Percentiles rank a stretch among this genome's conserved stretches.
phyloP scores from a whole-genome alignment of 2,797 vertebrate species.

The Mormyrops boulengeri region DNA sequence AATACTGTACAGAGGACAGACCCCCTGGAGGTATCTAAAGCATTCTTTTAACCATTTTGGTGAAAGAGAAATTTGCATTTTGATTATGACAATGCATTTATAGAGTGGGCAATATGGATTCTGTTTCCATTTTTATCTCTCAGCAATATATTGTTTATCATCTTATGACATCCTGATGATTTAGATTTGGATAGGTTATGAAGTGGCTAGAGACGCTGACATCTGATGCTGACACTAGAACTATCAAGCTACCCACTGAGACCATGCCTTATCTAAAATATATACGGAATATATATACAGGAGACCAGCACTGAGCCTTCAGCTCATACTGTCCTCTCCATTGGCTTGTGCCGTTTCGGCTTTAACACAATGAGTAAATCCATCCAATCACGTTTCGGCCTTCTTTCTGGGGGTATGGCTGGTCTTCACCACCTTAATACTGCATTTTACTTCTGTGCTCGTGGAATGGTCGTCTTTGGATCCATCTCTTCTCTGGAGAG shows the following conservation, averaged over 20 bases:
- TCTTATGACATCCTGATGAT: not conserved
- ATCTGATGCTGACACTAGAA: not conserved
- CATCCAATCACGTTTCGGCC: constrained; percentile 16
- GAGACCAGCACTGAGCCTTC: not conserved
- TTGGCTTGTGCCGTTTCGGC: not conserved
- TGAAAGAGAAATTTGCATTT: not conserved
- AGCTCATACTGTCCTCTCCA: not conserved
- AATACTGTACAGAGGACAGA: constrained; percentile 26
- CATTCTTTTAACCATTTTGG: not conserved
- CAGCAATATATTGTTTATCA: not conserved
- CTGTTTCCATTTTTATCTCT: not conserved
- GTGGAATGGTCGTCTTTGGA: constrained; percentile 73
- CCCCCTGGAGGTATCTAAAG: constrained; percentile 9
- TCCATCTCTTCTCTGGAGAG: constrained; percentile 61
- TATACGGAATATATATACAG: not conserved
- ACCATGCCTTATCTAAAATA: constrained; percentile 20
- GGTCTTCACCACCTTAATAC: constrained; percentile 65
- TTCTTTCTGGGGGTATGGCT: constrained; percentile 40
- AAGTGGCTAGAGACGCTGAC: not conserved
- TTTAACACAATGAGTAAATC: no score
- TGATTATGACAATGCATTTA: not conserved
- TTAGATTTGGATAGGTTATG: not conserved
- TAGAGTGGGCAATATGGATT: not conserved
- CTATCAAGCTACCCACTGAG: not conserved
- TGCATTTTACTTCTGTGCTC: constrained; percentile 54